phyloP scores from a whole-genome alignment of 2,797 vertebrate species.

The Lindbergichthys nudifrons region DNA sequence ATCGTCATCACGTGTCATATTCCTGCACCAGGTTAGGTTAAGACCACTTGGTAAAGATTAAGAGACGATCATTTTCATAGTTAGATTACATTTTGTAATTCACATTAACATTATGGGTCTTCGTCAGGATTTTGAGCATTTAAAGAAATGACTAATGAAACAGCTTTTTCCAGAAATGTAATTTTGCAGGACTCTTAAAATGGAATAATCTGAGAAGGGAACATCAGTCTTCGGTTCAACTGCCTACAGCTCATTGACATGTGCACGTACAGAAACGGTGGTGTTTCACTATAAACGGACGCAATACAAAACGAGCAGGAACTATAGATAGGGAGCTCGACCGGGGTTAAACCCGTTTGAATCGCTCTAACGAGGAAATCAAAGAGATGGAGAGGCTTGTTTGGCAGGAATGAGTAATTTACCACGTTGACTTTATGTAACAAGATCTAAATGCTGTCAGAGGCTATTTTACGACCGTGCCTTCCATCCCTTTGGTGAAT shows the following conservation, averaged over 20 bases:
- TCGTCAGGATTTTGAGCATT: not conserved
- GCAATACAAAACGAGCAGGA: not conserved
- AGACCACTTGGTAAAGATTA: not conserved
- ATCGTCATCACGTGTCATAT: not conserved
- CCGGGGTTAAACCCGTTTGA: not conserved
- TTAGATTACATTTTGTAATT: not conserved
- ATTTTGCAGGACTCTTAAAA: not conserved
- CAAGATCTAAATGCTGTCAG: conserved; percentile 68
- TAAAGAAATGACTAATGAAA: no score
- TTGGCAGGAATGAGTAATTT: conserved; percentile 11
- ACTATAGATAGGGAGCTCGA: not conserved
- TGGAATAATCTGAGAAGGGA: not conserved
- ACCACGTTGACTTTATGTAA: conserved; percentile 30
- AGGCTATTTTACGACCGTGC: conserved; percentile 54
- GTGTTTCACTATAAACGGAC: not conserved
- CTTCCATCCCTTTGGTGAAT: conserved; percentile 49
- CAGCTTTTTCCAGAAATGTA: fast-evolving
- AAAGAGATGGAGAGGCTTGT: not conserved
- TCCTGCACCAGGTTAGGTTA: not conserved
- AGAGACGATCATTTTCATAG: not conserved
- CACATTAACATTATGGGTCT: not conserved
- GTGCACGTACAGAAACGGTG: not conserved
- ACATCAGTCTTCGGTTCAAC: not conserved
- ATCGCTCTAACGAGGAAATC: not conserved
- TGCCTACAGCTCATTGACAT: conserved; percentile 1